Percentiles rank a stretch among this genome's conserved stretches.
These are phyloP conservation scores for Ranitomeya imitator DNA, from an alignment of 2,113 vertebrate species.

Conservation along the genomic window DNA sequence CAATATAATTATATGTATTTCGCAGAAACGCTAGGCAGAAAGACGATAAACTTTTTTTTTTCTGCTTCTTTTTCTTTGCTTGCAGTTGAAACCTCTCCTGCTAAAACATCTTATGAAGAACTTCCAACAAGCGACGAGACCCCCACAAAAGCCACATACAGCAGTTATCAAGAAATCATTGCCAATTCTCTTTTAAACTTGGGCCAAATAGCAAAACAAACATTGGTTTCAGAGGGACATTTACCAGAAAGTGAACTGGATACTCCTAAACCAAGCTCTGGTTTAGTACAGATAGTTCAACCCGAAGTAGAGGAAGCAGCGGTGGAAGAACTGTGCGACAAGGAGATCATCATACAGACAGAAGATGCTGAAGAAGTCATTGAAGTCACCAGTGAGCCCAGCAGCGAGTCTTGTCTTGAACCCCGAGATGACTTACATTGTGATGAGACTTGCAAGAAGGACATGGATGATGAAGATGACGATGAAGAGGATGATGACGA, in stretches of 20 bases:
- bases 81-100: conserved; percentile 67
- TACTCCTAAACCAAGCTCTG: conserved; percentile 57
- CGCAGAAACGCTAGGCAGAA: neutral
- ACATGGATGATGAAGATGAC: conserved; percentile 62
- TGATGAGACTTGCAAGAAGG: conserved; percentile 66
- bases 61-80: neutral
- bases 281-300: conserved; percentile 63
- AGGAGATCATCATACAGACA: conserved; percentile 73
- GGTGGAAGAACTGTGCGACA: conserved; percentile 72
- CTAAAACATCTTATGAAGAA: conserved; percentile 63
- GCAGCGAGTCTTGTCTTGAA: conserved; percentile 66
- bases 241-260: conserved; percentile 62
- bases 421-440: conserved; percentile 55
- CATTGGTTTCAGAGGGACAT: conserved; percentile 66
- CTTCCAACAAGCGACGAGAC: conserved; percentile 57
- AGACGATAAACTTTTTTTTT: conserved; percentile 10
- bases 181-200: conserved; percentile 88
- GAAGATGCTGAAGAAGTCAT: conserved; percentile 74
- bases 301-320: conserved; percentile 67
- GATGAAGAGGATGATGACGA: conserved; percentile 68
- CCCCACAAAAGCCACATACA: conserved; percentile 71
- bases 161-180: conserved; percentile 82
- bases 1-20: neutral
- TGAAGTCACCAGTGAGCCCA: conserved; percentile 70
- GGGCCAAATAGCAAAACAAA: conserved; percentile 76